phyloP scores from a whole-genome alignment of 2,797 vertebrate species.

The Sebastes flavidus region DNA sequence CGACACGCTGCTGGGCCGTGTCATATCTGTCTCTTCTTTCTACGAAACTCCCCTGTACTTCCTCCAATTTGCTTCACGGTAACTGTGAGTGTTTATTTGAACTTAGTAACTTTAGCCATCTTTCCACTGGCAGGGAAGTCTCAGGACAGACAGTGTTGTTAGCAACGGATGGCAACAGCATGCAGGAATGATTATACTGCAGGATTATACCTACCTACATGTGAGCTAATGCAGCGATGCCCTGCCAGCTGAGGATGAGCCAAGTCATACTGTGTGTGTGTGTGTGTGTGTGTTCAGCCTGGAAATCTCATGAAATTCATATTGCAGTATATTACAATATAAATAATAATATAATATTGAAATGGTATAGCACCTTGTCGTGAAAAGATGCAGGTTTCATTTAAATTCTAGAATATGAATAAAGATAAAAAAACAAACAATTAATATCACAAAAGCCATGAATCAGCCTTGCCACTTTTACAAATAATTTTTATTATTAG shows the following conservation, averaged over 20 bases:
- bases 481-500: no score
- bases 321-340: not conserved
- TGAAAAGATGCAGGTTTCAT: not conserved
- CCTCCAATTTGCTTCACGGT: constrained; percentile 2
- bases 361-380: not conserved
- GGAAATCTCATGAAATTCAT: not conserved
- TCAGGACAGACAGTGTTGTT: constrained; percentile 42
- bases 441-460: not conserved
- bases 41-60: not conserved
- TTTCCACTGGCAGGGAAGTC: constrained; percentile 20
- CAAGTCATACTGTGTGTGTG: not conserved
- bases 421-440: not conserved
- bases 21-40: constrained; percentile 10
- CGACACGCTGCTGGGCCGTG: not conserved
- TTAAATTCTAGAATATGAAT: not conserved
- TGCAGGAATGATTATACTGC: constrained; percentile 9
- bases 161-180: constrained; percentile 52
- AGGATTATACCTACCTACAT: not conserved
- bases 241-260: constrained; percentile 19
- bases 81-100: constrained; percentile 31
- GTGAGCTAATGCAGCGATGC: constrained; percentile 22
- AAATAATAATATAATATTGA: not conserved
- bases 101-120: not conserved
- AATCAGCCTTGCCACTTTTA: not conserved
- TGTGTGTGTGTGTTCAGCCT: not conserved